Evolutionary conservation across 2,113 vertebrate genomes (phyloP).

Genomic region (Neofelis nebulosa): DNA sequence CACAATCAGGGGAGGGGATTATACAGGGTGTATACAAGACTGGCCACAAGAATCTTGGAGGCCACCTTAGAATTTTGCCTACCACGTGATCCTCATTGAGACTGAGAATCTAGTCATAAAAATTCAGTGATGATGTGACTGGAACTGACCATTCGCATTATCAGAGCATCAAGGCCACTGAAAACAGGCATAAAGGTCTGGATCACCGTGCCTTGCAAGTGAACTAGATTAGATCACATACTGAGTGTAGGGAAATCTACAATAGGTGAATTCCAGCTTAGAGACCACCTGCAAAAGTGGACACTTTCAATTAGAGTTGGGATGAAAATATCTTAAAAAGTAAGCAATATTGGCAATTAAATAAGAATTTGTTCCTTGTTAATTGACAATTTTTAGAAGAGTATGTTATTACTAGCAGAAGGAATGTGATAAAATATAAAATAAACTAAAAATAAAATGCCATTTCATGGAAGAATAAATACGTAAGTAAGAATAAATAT

Average conservation of each 20-base stretch:
- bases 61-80: neutral
- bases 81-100: neutral
- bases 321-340: neutral
- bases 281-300: neutral
- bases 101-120: neutral
- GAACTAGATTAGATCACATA: neutral
- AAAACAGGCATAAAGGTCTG: neutral
- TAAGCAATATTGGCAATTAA: neutral
- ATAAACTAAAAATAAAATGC: slow-evolving; percentile 13
- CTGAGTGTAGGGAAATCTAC: neutral
- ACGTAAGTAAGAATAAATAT: neutral
- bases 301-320: neutral
- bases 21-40: accelerated
- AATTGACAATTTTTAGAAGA: neutral
- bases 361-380: neutral
- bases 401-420: neutral
- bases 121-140: neutral
- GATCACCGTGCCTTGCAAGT: neutral
- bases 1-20: neutral
- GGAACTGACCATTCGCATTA: neutral
- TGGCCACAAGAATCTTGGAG: neutral
- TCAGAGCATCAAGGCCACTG: neutral
- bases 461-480: neutral
- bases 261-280: neutral
- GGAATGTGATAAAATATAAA: neutral